These are phyloP conservation scores for Paralvinella palmiformis DNA, from an alignment of 1,140 invertebrate genomes.

Conservation along the genomic window DNA sequence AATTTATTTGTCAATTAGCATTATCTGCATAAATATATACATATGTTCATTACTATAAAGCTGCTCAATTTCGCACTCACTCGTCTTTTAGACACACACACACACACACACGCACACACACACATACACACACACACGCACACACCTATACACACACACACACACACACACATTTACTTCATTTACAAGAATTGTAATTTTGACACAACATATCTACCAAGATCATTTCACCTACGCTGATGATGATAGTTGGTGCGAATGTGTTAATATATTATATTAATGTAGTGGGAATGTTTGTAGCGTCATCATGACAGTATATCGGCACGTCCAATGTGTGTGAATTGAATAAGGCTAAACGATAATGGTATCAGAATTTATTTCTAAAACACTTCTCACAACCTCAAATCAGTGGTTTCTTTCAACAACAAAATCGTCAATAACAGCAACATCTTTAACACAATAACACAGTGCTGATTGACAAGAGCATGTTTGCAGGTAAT, in stretches of 20 bases:
- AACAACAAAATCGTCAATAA: too few relatives aligned
- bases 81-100: neutral
- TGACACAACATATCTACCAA: neutral
- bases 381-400: too few relatives aligned
- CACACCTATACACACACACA: neutral
- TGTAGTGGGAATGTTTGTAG: neutral
- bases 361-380: too few relatives aligned
- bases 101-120: neutral
- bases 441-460: too few relatives aligned
- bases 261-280: too few relatives aligned
- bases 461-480: too few relatives aligned
- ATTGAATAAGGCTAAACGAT: neutral
- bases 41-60: neutral
- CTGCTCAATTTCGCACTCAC: neutral
- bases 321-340: neutral
- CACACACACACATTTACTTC: neutral
- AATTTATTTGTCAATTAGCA: neutral
- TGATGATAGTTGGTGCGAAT: too few relatives aligned
- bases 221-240: neutral
- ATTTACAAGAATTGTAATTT: neutral
- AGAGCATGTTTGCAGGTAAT: too few relatives aligned
- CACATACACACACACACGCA: neutral
- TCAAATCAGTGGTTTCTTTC: too few relatives aligned
- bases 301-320: neutral
- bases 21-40: neutral